Evolutionary conservation across 2,113 vertebrate genomes (phyloP).

Genomic region (Phyllopteryx taeniolatus): DNA sequence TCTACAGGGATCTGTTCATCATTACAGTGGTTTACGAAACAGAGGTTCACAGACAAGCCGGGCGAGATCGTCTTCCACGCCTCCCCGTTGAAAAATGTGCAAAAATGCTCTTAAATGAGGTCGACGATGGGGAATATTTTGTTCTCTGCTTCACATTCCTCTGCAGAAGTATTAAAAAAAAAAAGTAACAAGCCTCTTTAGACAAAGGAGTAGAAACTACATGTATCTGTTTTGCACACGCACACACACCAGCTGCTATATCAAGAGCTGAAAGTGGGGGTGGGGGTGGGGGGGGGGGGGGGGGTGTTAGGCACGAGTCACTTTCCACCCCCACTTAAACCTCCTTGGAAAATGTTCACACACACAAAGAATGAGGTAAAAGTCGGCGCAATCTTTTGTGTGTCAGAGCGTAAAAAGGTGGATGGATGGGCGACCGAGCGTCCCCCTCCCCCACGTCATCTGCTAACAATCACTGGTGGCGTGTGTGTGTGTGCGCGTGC

Average conservation of each 20-base stretch:
- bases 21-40: too few species aligned
- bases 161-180: not conserved
- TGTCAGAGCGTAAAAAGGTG: not conserved
- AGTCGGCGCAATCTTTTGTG: not conserved
- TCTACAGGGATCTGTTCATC: too few species aligned
- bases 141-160: not conserved
- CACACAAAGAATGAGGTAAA: slow-evolving; percentile 47
- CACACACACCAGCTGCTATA: slow-evolving; percentile 14
- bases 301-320: not conserved
- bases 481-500: slow-evolving; percentile 16
- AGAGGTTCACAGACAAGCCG: too few species aligned
- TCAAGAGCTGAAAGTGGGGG: slow-evolving; percentile 56
- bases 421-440: not conserved
- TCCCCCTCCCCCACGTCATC: not conserved
- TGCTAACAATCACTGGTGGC: not conserved
- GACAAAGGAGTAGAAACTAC: not conserved
- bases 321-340: slow-evolving; percentile 37
- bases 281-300: not conserved
- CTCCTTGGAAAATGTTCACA: slow-evolving; percentile 32
- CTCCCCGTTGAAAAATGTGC: too few species aligned
- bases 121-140: not conserved
- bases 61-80: too few species aligned
- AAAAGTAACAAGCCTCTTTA: not conserved
- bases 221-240: not conserved
- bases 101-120: not conserved